These are phyloP conservation scores for Mesochorus sp. DNA, from an alignment of 2,888 invertebrate genomes.

Conservation along the genomic window DNA sequence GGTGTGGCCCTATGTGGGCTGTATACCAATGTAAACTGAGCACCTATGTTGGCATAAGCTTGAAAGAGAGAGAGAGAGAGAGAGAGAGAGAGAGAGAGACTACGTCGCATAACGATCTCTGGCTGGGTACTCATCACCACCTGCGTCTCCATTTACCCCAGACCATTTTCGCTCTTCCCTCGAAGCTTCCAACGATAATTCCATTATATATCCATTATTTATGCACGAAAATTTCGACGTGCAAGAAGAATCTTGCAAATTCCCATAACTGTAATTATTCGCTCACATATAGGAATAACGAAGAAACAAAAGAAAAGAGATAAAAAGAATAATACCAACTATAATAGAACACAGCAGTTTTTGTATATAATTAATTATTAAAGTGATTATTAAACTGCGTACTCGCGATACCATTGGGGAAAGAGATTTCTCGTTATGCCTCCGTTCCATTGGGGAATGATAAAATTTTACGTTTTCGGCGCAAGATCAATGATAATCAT, in stretches of 20 bases:
- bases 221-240: constrained; percentile 20
- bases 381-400: too few species aligned
- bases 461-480: background rate
- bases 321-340: too few species aligned
- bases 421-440: too few species aligned
- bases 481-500: background rate
- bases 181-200: constrained; percentile 17
- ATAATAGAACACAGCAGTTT: too few species aligned
- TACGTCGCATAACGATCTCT: constrained; percentile 24
- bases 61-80: too few species aligned
- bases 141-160: constrained; percentile 40
- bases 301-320: too few species aligned
- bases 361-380: too few species aligned
- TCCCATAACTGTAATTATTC: background rate
- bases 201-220: constrained; percentile 38
- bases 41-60: too few species aligned
- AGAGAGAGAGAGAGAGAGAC: too few species aligned
- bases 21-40: too few species aligned
- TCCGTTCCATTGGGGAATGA: background rate
- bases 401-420: too few species aligned
- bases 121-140: constrained; percentile 45
- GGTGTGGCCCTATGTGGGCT: too few species aligned
- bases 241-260: background rate
- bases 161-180: background rate
- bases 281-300: background rate